A percentile compares a stretch with the other conserved stretches of the same genome.
phyloP scores from a whole-genome alignment of 2,113 vertebrate species.

The Scolopax mira region DNA sequence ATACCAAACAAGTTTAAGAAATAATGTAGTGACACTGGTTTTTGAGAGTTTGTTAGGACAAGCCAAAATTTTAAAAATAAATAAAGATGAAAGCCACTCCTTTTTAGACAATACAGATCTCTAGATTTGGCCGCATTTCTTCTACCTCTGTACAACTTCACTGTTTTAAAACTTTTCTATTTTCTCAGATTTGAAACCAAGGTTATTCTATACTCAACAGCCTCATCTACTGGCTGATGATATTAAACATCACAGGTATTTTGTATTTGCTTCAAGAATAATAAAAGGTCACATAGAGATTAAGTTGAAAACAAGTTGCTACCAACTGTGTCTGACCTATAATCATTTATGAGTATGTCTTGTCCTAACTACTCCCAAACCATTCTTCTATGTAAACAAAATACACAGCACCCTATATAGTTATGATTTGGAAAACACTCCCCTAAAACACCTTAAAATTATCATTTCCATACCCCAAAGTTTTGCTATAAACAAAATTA shows the following conservation, averaged over 20 bases:
- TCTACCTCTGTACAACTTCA: neutral
- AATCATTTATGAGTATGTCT: neutral
- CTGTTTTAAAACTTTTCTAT: neutral
- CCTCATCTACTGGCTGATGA: constrained; percentile 24
- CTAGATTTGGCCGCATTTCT: neutral
- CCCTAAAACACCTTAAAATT: neutral
- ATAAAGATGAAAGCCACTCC: neutral
- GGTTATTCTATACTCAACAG: neutral
- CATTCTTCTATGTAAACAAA: accelerated
- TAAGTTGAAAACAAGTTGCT: neutral
- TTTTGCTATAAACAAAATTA: neutral
- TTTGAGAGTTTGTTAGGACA: neutral
- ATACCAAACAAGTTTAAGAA: neutral
- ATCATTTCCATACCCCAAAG: neutral
- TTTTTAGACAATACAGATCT: neutral
- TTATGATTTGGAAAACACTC: neutral
- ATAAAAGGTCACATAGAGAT: neutral
- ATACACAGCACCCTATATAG: neutral
- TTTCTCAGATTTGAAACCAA: neutral
- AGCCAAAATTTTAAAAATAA: neutral
- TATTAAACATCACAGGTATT: neutral
- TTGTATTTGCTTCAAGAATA: neutral
- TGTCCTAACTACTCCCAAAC: neutral
- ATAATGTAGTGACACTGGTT: neutral
- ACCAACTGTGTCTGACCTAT: neutral